Base-by-base conservation (phyloP, 2,888 invertebrate species). In the Elmis aenea region DNA sequence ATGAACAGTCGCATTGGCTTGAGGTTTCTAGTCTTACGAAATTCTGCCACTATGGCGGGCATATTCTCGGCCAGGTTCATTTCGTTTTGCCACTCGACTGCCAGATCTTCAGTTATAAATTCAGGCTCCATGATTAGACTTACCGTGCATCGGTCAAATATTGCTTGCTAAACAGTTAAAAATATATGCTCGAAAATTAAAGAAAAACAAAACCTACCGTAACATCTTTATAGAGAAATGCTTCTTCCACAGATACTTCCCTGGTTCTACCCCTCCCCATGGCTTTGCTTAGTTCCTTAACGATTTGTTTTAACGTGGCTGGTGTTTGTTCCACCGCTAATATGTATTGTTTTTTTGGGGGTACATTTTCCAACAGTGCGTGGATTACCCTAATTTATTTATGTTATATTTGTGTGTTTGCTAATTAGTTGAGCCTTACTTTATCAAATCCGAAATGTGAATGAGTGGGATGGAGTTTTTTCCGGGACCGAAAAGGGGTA, bases 271-370 rank as follows among this genome's bases (percentile, higher is more conserved):
- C 77, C 3, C 71, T 69, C 3, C 76, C 74, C 37, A 76, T 59
- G 2, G 58, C 52, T 37, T 68, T 71, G 36, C 76, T 75, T 26
- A 83, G 67, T 13, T 74, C 68, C 59, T 76, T 77, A 3, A 78
- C 65, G 46, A 83, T 75, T 59, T 72, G 66, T 26, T 58, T 63
- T 20, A 72, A 74, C 33, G 71, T 72, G 2, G 72, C 68, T n/a
- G 73, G 49, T 26, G 69, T 72, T 53, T 76, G 77, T 56, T 82
- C 81, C 0, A 79, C 75, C 0, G 80, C 82, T 20, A 83, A 61
- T 25, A 83, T 72, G 51, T 79, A 83, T 6, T 74, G 70, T 35
- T 73, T 70, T 38, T 64, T 61, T 46, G 62, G 69, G 13, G 81
- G 81, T 51, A 75, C 74, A 31, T 71, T 68, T 46, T 62, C 58